These are phyloP conservation scores for Epirrita christyi DNA, from an alignment of 2,888 invertebrate species.

Conservation along the genomic window DNA sequence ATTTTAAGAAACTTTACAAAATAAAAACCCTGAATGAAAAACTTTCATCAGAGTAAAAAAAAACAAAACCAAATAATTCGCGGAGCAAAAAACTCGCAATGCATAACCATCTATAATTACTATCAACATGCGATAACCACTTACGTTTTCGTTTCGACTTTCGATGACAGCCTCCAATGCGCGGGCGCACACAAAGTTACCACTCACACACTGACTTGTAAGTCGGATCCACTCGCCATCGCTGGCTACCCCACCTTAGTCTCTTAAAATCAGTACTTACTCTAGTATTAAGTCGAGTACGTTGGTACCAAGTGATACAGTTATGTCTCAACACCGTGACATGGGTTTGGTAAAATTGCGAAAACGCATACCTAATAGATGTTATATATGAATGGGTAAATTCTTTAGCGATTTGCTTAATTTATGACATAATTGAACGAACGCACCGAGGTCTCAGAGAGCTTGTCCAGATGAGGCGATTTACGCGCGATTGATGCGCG, in stretches of 20 bases:
- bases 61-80: slow-evolving; percentile 24
- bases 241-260: slow-evolving; percentile 44
- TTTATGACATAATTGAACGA: no score
- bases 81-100: slow-evolving; percentile 39
- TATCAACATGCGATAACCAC: slow-evolving; percentile 37
- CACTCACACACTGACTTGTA: slow-evolving; percentile 50
- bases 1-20: neutral
- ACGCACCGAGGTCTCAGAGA: no score
- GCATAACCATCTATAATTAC: slow-evolving; percentile 27
- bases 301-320: slow-evolving; percentile 30
- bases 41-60: neutral
- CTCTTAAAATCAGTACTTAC: slow-evolving; percentile 17
- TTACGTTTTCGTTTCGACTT: slow-evolving; percentile 49
- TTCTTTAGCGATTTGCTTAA: neutral
- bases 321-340: slow-evolving; percentile 34
- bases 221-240: slow-evolving; percentile 33
- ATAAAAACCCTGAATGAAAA: neutral
- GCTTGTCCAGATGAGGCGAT: no score
- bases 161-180: slow-evolving; percentile 31
- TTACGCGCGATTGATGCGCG: no score
- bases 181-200: slow-evolving; percentile 50
- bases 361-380: slow-evolving; percentile 8
- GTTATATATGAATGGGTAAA: neutral
- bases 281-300: slow-evolving; percentile 18
- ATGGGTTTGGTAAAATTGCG: slow-evolving; percentile 25